Conservation (phyloP, 2,797 vertebrate genomes). For the Loriculus beryllinus region DNA sequence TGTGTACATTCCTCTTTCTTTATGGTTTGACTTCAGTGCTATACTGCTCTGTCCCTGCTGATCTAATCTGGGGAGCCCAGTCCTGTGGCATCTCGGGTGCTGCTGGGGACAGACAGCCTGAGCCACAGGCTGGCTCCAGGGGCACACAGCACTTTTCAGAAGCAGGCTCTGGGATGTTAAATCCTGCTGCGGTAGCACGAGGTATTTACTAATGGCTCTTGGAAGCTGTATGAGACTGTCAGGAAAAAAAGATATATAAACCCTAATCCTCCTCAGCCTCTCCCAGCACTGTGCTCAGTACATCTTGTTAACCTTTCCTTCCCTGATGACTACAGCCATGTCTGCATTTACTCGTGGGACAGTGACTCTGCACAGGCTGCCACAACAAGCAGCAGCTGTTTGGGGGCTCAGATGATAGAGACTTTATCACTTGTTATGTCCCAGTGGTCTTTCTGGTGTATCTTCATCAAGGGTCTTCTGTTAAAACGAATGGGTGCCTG, state of each 20-base stretch:
- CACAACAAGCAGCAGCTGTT: neutral
- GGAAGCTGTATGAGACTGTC: neutral
- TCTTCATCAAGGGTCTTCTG: neutral
- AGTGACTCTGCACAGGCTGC: neutral
- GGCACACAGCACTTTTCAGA: neutral
- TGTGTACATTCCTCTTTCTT: neutral
- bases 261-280: neutral
- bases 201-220: neutral
- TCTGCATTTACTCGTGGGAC: neutral
- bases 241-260: neutral
- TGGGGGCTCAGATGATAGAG: neutral
- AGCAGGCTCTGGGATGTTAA: neutral
- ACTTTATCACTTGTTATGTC: neutral
- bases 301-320: neutral
- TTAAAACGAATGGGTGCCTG: neutral
- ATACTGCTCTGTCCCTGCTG: neutral
- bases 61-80: neutral
- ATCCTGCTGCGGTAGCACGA: neutral
- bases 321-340: neutral
- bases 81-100: neutral
- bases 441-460: neutral
- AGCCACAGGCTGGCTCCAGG: neutral
- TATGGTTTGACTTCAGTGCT: neutral
- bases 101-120: neutral
- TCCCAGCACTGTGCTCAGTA: neutral